phyloP scores from a whole-genome alignment of 1,140 invertebrate species.

The Saccostrea cuccullata region DNA sequence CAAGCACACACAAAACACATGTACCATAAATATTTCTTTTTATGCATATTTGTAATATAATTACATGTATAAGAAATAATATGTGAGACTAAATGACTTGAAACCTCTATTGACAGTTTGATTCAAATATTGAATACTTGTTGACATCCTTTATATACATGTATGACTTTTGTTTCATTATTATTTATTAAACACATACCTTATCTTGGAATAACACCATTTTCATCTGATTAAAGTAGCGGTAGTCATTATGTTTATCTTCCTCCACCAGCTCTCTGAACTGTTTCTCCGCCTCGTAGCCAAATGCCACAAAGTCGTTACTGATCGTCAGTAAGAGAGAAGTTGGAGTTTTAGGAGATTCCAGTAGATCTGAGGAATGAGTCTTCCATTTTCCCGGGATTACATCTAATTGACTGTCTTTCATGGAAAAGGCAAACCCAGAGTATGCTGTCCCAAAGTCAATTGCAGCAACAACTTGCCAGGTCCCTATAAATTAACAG shows the following conservation, averaged over 20 bases:
- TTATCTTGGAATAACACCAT: neutral
- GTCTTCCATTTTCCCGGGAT: conserved; percentile 1
- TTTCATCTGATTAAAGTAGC: neutral
- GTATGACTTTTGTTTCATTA: no score
- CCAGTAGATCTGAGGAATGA: neutral
- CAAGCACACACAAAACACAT: no score
- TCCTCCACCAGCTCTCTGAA: neutral
- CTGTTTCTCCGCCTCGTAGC: neutral
- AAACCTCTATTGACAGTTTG: no score
- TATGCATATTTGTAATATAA: no score
- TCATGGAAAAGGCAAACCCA: neutral
- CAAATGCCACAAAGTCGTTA: neutral
- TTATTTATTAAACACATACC: neutral
- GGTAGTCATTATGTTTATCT: neutral
- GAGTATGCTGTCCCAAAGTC: conserved; percentile 12
- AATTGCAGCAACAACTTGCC: neutral
- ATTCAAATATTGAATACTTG: no score
- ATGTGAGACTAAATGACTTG: no score
- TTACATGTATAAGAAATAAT: no score
- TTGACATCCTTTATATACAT: no score
- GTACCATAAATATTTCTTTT: no score
- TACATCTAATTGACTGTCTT: neutral
- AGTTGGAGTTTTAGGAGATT: neutral
- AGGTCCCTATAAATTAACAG: neutral
- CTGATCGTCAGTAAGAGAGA: neutral